These are phyloP conservation scores for Astropecten irregularis DNA, from an alignment of 53 echinoderm and acorn worm species.

Conservation along the genomic window DNA sequence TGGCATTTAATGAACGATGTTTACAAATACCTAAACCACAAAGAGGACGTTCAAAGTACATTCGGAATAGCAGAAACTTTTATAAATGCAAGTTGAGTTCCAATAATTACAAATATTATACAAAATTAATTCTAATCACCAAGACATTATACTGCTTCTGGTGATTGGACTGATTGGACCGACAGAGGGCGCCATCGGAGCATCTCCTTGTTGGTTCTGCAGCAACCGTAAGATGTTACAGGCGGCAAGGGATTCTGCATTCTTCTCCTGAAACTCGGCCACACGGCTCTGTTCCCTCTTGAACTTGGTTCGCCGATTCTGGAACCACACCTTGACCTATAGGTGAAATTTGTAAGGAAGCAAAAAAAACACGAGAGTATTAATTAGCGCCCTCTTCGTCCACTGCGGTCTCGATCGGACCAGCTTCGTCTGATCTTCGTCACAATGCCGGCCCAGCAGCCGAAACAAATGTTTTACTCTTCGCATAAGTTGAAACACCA, in stretches of 20 bases:
- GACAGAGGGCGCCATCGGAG: conserved; percentile 16
- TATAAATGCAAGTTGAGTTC: too few relatives aligned
- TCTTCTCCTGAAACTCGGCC: conserved; percentile 52
- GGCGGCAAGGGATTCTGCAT: conserved; percentile 68
- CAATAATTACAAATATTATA: too few relatives aligned
- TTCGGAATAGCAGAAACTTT: too few relatives aligned
- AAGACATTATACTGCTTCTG: not conserved
- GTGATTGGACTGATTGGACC: conserved; percentile 3
- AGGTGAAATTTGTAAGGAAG: not conserved
- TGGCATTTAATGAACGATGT: too few relatives aligned
- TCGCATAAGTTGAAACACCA: too few relatives aligned
- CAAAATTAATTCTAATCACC: not conserved
- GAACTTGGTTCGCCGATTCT: conserved; percentile 66
- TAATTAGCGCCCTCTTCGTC: not conserved
- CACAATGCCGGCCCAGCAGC: too few relatives aligned
- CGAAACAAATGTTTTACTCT: too few relatives aligned
- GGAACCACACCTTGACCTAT: conserved; percentile 73
- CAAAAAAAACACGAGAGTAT: not conserved
- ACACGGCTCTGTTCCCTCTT: conserved; percentile 60
- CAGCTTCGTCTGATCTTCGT: too few relatives aligned
- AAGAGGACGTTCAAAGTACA: too few relatives aligned
- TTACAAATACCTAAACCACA: too few relatives aligned
- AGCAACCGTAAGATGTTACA: conserved; percentile 63
- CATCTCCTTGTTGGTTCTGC: conserved; percentile 26
- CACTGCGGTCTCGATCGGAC: too few relatives aligned